phyloP scores from a whole-genome alignment of 2,113 vertebrate genomes.

The Isichthys henryi region DNA sequence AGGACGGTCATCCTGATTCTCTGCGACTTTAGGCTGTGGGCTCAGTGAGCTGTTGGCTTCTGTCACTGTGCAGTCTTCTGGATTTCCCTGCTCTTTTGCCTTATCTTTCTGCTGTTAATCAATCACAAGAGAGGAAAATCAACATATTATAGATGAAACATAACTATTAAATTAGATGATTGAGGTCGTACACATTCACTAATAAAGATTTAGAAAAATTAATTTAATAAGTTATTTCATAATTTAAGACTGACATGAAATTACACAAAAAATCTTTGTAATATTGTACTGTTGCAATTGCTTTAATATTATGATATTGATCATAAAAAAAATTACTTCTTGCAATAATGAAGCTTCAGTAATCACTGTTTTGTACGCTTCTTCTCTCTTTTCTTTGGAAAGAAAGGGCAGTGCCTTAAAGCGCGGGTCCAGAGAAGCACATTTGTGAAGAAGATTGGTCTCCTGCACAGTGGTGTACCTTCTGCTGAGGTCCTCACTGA shows the following conservation, averaged over 20 bases:
- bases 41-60: background rate
- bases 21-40: too few relatives aligned
- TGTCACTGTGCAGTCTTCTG: background rate
- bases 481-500: constrained; percentile 22
- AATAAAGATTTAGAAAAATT: too few relatives aligned
- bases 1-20: too few relatives aligned
- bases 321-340: constrained; percentile 6
- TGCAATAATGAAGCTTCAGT: constrained; percentile 5
- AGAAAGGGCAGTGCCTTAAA: constrained; percentile 25
- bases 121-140: background rate
- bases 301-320: background rate
- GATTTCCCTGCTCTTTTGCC: background rate
- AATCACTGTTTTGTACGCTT: constrained; percentile 8
- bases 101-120: background rate
- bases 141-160: background rate
- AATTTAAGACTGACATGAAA: too few relatives aligned
- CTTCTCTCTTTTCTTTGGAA: constrained; percentile 1
- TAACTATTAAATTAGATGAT: too few relatives aligned
- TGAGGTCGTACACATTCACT: too few relatives aligned
- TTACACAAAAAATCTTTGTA: background rate
- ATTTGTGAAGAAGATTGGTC: constrained; percentile 5
- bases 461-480: constrained; percentile 16
- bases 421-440: constrained; percentile 4
- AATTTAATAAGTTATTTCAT: too few relatives aligned
- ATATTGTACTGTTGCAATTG: background rate